These are phyloP conservation scores for Drosophila differens DNA, from an alignment of 2,888 invertebrate species.

Conservation along the genomic window DNA sequence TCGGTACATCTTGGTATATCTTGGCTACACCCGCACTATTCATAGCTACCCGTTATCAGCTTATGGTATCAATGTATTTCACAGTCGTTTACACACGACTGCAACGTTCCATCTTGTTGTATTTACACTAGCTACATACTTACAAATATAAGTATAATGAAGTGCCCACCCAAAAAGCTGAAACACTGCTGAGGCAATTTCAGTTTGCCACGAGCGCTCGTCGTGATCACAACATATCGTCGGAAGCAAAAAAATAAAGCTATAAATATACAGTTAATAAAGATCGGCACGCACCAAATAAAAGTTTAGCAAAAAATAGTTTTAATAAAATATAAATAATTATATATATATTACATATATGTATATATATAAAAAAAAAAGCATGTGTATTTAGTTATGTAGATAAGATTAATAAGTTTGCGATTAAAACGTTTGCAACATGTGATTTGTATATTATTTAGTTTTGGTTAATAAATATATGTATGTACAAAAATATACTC, in stretches of 20 bases:
- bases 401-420: slow-evolving; percentile 5
- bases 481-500: not conserved
- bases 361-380: too few relatives aligned
- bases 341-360: not conserved
- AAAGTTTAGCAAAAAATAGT: not conserved
- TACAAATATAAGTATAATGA: not conserved
- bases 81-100: not conserved
- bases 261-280: not conserved
- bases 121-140: not conserved
- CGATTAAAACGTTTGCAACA: not conserved
- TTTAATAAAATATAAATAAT: not conserved
- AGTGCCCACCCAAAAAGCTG: too few relatives aligned
- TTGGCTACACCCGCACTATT: not conserved
- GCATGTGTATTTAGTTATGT: not conserved
- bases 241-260: rapidly evolving
- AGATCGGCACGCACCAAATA: not conserved
- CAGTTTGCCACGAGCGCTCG: slow-evolving; percentile 6
- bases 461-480: not conserved
- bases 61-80: not conserved
- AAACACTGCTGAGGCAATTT: not conserved
- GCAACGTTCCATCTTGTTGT: not conserved
- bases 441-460: not conserved
- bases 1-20: too few relatives aligned
- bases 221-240: not conserved
- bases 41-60: not conserved